Percentiles rank a stretch among this genome's conserved stretches.
Conservation (phyloP, 1,140 invertebrate species). For the Mesaphorura yosii region DNA sequence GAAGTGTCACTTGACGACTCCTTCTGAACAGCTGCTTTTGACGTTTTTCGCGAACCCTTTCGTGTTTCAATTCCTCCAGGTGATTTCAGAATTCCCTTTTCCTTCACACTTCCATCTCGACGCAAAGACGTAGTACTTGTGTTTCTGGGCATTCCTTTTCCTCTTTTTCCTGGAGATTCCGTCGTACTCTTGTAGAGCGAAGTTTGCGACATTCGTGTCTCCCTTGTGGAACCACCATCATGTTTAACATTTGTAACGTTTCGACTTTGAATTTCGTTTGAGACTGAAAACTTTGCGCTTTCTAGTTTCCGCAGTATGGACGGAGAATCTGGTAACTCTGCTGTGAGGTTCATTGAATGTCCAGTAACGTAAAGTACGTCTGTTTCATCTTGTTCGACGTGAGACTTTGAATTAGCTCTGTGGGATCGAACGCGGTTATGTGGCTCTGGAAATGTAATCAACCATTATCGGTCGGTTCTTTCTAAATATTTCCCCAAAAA, state of each 20-base stretch:
- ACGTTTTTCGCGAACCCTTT: conserved; percentile 11
- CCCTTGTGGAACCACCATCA: no score
- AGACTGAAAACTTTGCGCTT: conserved; percentile 9
- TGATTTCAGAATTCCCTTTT: neutral
- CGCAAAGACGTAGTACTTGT: neutral
- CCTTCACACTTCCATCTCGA: neutral
- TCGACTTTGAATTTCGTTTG: no score
- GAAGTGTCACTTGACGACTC: conserved; percentile 24
- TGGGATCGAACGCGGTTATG: no score
- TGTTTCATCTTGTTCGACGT: conserved; percentile 23
- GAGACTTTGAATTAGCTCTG: conserved; percentile 17
- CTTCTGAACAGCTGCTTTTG: neutral
- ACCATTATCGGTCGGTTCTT: no score
- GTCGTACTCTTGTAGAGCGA: neutral
- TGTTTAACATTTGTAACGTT: no score
- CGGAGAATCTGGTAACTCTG: conserved; percentile 29
- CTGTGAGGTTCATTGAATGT: conserved; percentile 17
- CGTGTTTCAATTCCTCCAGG: conserved; percentile 9
- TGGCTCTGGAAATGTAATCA: no score
- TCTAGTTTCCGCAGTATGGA: conserved; percentile 19
- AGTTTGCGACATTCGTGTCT: no score
- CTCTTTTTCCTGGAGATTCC: conserved; percentile 2
- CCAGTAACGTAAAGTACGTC: conserved; percentile 29
- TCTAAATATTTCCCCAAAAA: no score
- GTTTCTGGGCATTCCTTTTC: neutral